A percentile compares a stretch with the other conserved stretches of the same genome.
Evolutionary conservation across 2,888 invertebrate genomes (phyloP).

Genomic region (Germaria angustata): DNA sequence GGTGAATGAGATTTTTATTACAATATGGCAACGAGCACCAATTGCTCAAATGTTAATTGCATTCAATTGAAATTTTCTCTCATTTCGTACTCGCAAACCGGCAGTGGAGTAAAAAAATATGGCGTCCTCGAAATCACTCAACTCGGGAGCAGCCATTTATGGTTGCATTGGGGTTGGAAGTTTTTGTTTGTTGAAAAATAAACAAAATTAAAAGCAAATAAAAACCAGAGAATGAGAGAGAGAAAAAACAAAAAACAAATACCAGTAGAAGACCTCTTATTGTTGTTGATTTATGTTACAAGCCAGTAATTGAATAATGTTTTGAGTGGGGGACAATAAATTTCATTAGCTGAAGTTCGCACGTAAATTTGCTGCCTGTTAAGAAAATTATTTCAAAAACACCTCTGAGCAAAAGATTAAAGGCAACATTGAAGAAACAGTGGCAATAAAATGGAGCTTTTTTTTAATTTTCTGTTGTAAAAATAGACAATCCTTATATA

Average conservation of each 20-base stretch:
- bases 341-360: conserved; percentile 75
- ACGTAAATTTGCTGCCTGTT: conserved; percentile 65
- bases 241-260: conserved; percentile 16
- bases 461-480: too few species aligned
- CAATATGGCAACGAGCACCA: conserved; percentile 70
- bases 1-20: conserved; percentile 38
- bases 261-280: conserved; percentile 37
- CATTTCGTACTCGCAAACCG: background rate
- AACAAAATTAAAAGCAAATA: background rate
- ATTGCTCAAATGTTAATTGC: conserved; percentile 54
- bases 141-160: conserved; percentile 52
- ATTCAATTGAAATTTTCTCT: conserved; percentile 23
- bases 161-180: conserved; percentile 54
- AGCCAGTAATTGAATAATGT: conserved; percentile 78
- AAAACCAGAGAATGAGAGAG: background rate
- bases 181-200: conserved; percentile 59
- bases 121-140: conserved; percentile 58
- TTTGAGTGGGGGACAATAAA: conserved; percentile 73
- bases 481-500: too few species aligned
- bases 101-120: conserved; percentile 55
- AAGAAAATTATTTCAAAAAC: conserved; percentile 11
- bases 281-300: conserved; percentile 67
- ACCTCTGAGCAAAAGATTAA: background rate
- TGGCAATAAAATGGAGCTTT: too few species aligned
- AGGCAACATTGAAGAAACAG: background rate